A percentile compares a stretch with the other conserved stretches of the same genome.
phyloP scores from a whole-genome alignment of 2,888 invertebrate species.

The Epinotia demarniana region DNA sequence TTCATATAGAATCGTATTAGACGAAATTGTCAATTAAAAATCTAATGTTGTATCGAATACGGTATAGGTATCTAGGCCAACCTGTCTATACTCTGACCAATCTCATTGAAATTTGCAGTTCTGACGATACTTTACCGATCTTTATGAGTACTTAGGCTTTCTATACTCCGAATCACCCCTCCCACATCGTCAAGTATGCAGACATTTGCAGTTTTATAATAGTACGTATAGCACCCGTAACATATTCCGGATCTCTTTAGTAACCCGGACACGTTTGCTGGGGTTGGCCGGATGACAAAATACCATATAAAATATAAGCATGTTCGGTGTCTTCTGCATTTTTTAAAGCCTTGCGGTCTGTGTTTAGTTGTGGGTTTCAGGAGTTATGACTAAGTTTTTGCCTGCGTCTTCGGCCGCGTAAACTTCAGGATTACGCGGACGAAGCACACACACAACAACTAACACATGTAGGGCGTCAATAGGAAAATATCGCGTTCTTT shows the following conservation, averaged over 20 bases:
- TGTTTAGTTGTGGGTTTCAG: background rate
- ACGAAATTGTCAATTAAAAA: too few species aligned
- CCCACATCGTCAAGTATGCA: background rate
- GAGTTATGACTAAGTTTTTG: background rate
- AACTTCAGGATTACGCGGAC: too few species aligned
- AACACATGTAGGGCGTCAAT: too few species aligned
- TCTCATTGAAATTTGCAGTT: too few species aligned
- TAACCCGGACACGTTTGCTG: background rate
- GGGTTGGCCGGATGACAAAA: conserved; percentile 32
- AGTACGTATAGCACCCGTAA: conserved; percentile 2
- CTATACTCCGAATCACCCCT: background rate
- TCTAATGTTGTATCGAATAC: too few species aligned
- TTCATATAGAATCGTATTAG: too few species aligned
- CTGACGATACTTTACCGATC: too few species aligned
- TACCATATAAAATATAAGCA: conserved; percentile 31
- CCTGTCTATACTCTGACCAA: too few species aligned
- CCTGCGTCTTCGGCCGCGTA: too few species aligned
- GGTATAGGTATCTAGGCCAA: too few species aligned
- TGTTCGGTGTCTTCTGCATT: conserved; percentile 8
- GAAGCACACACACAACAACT: too few species aligned
- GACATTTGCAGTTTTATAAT: conserved; percentile 7
- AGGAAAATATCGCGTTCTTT: too few species aligned
- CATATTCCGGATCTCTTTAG: conserved; percentile 5
- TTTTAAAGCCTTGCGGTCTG: conserved; percentile 4
- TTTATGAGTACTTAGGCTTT: background rate